Conservation (phyloP, 2,797 vertebrate genomes). For the Heliangelus exortis region DNA sequence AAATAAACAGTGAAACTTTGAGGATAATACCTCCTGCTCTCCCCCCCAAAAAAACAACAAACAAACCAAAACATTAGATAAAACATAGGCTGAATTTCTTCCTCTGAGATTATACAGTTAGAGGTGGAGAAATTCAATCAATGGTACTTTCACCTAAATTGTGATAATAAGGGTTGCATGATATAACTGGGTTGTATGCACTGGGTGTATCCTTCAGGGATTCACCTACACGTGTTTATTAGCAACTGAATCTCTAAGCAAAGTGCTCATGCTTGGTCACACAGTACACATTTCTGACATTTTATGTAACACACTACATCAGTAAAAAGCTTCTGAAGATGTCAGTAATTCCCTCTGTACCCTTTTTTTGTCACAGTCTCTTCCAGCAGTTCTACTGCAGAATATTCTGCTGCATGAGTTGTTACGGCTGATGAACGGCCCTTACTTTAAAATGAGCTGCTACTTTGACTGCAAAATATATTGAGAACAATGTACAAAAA, state of each 20-base stretch:
- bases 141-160: background rate
- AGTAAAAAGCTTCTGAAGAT: background rate
- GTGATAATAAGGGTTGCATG: background rate
- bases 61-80: background rate
- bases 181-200: background rate
- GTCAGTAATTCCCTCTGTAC: background rate
- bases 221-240: background rate
- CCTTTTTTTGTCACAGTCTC: background rate
- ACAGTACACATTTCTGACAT: background rate
- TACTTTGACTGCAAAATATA: background rate
- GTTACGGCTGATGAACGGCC: background rate
- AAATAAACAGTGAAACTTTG: background rate
- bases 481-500: background rate
- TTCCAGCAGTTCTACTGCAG: background rate
- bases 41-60: background rate
- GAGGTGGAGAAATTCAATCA: background rate
- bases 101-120: background rate
- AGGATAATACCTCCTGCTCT: background rate
- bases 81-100: background rate
- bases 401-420: background rate
- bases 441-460: background rate
- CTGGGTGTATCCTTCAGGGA: background rate
- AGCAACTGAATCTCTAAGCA: background rate
- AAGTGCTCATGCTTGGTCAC: background rate
- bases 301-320: background rate